Evolutionary conservation across 2,888 invertebrate species (phyloP).

Genomic region (Epirrhoe tristata): DNA sequence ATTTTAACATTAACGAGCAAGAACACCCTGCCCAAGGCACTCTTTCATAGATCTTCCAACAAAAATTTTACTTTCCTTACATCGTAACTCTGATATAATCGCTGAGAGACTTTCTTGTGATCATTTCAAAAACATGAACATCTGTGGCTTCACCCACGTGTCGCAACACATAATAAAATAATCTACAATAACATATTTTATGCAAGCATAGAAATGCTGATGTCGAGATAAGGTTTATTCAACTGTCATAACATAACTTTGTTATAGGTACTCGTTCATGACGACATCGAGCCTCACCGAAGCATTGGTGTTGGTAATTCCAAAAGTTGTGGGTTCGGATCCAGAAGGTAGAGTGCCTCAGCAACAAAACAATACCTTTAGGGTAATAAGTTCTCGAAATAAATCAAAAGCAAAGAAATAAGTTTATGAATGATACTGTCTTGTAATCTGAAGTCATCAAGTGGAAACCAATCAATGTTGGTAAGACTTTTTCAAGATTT

Average conservation of each 20-base stretch:
- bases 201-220: conserved; percentile 60
- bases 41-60: conserved; percentile 63
- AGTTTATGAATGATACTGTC: no score
- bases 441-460: no score
- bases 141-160: conserved; percentile 42
- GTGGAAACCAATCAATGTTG: no score
- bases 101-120: conserved; percentile 8
- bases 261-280: neutral
- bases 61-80: conserved; percentile 73
- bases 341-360: no score
- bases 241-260: conserved; percentile 60
- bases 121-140: neutral
- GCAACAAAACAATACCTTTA: no score
- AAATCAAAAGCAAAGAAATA: no score
- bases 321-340: no score
- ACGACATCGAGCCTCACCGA: neutral
- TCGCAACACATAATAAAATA: conserved; percentile 64
- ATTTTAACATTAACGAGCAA: conserved; percentile 75
- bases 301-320: neutral
- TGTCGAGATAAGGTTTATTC: conserved; percentile 68
- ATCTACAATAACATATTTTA: conserved; percentile 67
- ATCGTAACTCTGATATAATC: conserved; percentile 69
- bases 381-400: no score
- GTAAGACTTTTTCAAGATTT: no score
- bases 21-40: conserved; percentile 36